These are phyloP conservation scores for Cydia pomonella DNA, from an alignment of 1,140 invertebrate species.

Conservation along the genomic window DNA sequence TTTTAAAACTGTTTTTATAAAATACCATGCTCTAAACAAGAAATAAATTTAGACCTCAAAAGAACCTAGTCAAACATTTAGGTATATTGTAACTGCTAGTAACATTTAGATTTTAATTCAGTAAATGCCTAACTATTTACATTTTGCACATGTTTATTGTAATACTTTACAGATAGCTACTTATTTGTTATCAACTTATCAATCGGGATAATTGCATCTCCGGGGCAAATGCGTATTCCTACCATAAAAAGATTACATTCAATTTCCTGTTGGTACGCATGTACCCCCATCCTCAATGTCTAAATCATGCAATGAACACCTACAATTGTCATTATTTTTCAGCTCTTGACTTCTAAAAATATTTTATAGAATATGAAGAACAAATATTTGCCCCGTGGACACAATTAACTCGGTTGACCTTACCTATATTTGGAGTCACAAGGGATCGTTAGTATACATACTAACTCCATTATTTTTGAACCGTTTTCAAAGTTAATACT, in stretches of 20 bases:
- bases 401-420: conserved; percentile 23
- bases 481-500: not conserved
- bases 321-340: too few relatives aligned
- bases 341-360: too few relatives aligned
- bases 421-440: conserved; percentile 37
- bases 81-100: conserved; percentile 13
- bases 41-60: conserved; percentile 20
- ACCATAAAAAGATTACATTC: too few relatives aligned
- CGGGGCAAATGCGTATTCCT: too few relatives aligned
- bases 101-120: conserved; percentile 27
- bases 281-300: too few relatives aligned
- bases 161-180: conserved; percentile 63
- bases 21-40: conserved; percentile 46
- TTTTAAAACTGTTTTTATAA: conserved; percentile 42
- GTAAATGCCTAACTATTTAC: conserved; percentile 32
- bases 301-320: too few relatives aligned
- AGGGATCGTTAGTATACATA: not conserved
- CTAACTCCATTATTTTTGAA: not conserved
- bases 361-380: too few relatives aligned
- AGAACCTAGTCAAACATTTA: not conserved
- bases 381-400: too few relatives aligned
- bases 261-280: too few relatives aligned
- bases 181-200: conserved; percentile 47
- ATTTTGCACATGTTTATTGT: conserved; percentile 48
- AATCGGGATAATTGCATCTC: too few relatives aligned